phyloP scores from a whole-genome alignment of 2,888 invertebrate genomes.

The Petrophora chlorosata region DNA sequence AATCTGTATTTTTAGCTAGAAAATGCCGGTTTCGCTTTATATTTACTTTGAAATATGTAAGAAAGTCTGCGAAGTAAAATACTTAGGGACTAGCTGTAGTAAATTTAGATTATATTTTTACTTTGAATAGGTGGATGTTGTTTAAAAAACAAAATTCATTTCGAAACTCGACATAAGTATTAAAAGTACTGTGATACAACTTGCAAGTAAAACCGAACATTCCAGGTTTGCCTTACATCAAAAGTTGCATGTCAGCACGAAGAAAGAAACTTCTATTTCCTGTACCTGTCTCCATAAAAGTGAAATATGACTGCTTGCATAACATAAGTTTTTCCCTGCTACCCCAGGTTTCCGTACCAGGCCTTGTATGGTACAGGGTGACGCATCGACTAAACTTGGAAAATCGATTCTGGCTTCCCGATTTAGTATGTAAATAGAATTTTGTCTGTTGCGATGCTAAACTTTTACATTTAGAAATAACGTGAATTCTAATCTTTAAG shows the following conservation, averaged over 20 bases:
- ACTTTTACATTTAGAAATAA: too few species aligned
- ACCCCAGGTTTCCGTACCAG: conserved; percentile 46
- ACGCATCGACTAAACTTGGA: conserved; percentile 47
- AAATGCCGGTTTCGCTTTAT: not conserved
- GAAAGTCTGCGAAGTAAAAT: too few species aligned
- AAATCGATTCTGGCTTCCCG: conserved; percentile 48
- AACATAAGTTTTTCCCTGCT: conserved; percentile 29
- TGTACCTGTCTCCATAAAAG: conserved; percentile 34
- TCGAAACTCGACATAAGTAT: too few species aligned
- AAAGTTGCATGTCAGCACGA: not conserved
- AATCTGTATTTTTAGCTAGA: not conserved
- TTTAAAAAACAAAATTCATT: too few species aligned
- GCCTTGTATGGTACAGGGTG: conserved; percentile 51
- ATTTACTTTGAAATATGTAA: too few species aligned
- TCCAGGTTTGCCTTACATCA: not conserved
- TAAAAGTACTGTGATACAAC: too few species aligned
- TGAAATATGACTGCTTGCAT: conserved; percentile 28
- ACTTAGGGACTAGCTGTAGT: too few species aligned
- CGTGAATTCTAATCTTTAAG: too few species aligned
- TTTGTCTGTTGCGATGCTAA: conserved; percentile 9
- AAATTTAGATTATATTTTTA: too few species aligned
- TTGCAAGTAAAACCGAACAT: not conserved
- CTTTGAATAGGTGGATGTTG: too few species aligned
- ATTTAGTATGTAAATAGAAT: conserved; percentile 20
- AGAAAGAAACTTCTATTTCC: conserved; percentile 5